phyloP scores from a whole-genome alignment of 2,888 invertebrate genomes.

The Laothoe populi region DNA sequence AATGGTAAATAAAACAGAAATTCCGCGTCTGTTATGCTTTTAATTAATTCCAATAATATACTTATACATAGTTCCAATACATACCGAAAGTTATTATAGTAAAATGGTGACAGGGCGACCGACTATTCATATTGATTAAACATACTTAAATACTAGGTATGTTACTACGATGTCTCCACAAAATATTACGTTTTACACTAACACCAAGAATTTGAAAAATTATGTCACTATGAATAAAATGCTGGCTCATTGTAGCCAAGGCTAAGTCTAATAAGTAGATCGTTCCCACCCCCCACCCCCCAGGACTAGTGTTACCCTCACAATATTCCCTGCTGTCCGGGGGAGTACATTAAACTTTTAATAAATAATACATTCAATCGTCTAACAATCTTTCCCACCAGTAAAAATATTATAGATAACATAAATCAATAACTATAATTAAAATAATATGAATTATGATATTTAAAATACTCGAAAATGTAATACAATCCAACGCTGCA shows the following conservation, averaged over 20 bases:
- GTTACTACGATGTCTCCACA: neutral
- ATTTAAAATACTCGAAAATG: no score
- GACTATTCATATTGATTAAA: neutral
- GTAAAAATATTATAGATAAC: no score
- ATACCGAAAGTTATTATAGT: neutral
- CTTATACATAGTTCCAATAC: neutral
- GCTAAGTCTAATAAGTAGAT: neutral
- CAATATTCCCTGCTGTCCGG: conserved; percentile 10
- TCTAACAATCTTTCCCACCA: no score
- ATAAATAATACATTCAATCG: neutral
- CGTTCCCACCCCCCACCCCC: neutral
- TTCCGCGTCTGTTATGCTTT: conserved; percentile 1
- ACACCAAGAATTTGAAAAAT: neutral
- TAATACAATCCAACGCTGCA: no score
- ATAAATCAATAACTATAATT: no score
- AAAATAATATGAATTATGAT: no score
- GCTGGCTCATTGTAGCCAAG: neutral
- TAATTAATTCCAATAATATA: neutral
- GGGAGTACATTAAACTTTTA: neutral
- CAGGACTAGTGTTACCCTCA: conserved; percentile 3
- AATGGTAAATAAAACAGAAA: neutral
- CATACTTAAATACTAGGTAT: neutral
- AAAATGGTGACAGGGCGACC: neutral
- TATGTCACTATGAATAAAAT: neutral
- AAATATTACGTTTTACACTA: neutral